These are phyloP conservation scores for Sphaeramia orbicularis DNA, from an alignment of 2,797 vertebrate genomes.

Conservation along the genomic window DNA sequence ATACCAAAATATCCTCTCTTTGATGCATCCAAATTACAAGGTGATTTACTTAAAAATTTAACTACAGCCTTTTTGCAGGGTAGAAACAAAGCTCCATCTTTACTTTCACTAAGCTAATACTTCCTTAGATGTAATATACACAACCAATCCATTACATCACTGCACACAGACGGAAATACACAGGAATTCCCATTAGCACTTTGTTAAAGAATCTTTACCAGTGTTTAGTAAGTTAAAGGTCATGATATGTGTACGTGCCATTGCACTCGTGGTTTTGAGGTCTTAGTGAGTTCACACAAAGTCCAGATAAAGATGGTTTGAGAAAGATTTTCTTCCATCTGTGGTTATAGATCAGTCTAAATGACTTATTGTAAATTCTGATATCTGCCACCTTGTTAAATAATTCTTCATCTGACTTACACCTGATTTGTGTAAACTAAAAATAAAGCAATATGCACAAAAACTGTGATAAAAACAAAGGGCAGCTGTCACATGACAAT, in stretches of 20 bases:
- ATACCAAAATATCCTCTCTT: constrained; percentile 9
- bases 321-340: too few relatives aligned
- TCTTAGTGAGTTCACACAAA: too few relatives aligned
- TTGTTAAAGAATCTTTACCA: constrained; percentile 67
- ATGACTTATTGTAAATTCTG: too few relatives aligned
- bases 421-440: too few relatives aligned
- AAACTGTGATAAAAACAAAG: too few relatives aligned
- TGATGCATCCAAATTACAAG: background rate
- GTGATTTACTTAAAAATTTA: background rate
- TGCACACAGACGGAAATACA: constrained; percentile 44
- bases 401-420: too few relatives aligned
- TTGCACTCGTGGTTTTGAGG: constrained; percentile 15
- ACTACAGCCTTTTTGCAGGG: constrained; percentile 13
- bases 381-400: too few relatives aligned
- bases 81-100: constrained; percentile 37
- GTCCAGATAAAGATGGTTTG: too few relatives aligned
- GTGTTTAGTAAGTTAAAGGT: constrained; percentile 58
- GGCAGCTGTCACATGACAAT: background rate
- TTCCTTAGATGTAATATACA: constrained; percentile 43
- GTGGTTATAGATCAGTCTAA: too few relatives aligned
- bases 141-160: constrained; percentile 60
- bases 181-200: constrained; percentile 57
- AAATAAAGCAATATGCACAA: too few relatives aligned
- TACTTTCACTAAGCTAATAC: constrained; percentile 36
- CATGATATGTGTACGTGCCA: constrained; percentile 52